phyloP scores from a whole-genome alignment of 2,113 vertebrate genomes.

The Protobothrops flavoviridis region DNA sequence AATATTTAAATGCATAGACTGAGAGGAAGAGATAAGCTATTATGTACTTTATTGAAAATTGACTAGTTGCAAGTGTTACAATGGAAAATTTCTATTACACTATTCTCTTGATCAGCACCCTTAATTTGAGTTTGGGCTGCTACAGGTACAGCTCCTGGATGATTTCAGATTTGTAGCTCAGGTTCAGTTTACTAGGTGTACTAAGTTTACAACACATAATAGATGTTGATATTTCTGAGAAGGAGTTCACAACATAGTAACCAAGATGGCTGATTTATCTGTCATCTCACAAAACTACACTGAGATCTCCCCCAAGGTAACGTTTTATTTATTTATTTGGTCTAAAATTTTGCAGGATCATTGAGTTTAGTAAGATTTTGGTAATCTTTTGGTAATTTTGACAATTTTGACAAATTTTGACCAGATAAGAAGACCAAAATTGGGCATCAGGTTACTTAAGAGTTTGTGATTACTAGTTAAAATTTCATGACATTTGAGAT shows the following conservation, averaged over 20 bases:
- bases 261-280: not conserved
- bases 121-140: not conserved
- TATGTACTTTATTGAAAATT: slow-evolving; percentile 5
- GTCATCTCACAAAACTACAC: not conserved
- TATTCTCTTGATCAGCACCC: not conserved
- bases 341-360: not conserved
- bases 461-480: not conserved
- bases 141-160: not conserved
- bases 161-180: not conserved
- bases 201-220: not conserved
- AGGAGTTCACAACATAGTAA: not conserved
- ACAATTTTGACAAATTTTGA: no score
- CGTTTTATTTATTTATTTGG: not conserved
- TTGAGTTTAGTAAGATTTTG: not conserved
- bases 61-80: not conserved
- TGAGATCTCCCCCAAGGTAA: not conserved
- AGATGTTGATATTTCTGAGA: not conserved
- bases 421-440: not conserved
- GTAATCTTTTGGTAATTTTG: not conserved
- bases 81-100: not conserved
- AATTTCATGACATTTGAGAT: not conserved
- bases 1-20: slow-evolving; percentile 25
- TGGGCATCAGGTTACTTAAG: not conserved
- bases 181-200: not conserved
- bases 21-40: not conserved